Evolutionary conservation across 2,113 vertebrate species (phyloP), one percentile per base, ranked within the genome.

Genomic region (Mus pahari): DNA sequence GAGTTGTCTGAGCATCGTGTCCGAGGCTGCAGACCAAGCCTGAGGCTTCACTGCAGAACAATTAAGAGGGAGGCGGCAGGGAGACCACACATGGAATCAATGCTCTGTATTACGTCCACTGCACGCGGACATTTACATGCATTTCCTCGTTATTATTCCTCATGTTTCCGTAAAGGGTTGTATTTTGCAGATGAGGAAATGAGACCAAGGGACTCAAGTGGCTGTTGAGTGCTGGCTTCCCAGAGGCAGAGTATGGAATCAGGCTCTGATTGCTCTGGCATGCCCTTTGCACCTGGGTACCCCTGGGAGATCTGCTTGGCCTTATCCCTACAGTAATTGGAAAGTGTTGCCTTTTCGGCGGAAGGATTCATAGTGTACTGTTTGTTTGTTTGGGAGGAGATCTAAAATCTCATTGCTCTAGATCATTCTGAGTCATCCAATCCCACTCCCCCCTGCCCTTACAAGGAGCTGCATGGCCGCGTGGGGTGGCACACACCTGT

Each of bases 191-290:
- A 68, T 19, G n/a, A 91, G 39, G 58, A 60, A 5, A 77, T 73
- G 39, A 58, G 42, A 24, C 11, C 11, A 2, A 10, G 62, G 26
- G 33, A 1, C 2, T 31, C n/a, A 45, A 6, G 10, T 11, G 31
- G n/a, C 77, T 42, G 13, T 22, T 45, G 13, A 31, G 48, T 68
- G 58, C 74, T 79, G 19, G 78, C 36, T 39, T 87, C 36, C 4
- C 10, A 50, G 17, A 71, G 70, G 10, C 3, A 9, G 45, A 24
- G 39, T 5, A 14, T 0, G 0, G 36, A 50, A 0, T 3, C 14
- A 81, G 13, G 45, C 2, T 36, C n/a, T 5, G 14, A 1, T 20
- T 7, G 22, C 75, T 60, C 31, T 36, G 70, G 7, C 0, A 3
- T 31, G 31, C 9, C 60, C 75, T 79, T 12, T 0, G 2, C 1